These are phyloP conservation scores for Carettochelys insculpta DNA, from an alignment of 2,113 vertebrate genomes.

Conservation along the genomic window DNA sequence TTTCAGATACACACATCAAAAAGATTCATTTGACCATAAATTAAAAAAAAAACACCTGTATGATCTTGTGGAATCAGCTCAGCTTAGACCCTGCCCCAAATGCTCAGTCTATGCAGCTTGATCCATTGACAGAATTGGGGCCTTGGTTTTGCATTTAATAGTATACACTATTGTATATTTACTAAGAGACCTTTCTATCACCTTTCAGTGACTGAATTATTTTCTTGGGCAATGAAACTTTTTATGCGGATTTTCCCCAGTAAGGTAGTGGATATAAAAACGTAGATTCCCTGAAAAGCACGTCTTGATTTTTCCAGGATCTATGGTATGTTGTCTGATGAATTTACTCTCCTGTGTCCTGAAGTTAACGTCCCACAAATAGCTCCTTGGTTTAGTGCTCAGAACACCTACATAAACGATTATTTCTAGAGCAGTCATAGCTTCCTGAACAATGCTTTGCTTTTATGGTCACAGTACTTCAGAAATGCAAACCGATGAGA, in stretches of 20 bases:
- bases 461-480: background rate
- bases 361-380: background rate
- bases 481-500: background rate
- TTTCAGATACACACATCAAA: background rate
- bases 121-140: constrained; percentile 24
- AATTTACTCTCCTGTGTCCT: background rate
- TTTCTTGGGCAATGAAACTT: constrained; percentile 32
- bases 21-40: constrained; percentile 25
- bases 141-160: constrained; percentile 19
- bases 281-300: background rate
- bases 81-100: constrained; percentile 46
- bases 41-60: constrained; percentile 27
- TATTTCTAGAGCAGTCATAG: background rate
- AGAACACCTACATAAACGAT: background rate
- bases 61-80: background rate
- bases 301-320: background rate
- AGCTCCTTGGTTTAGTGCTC: background rate
- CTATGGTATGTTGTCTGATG: background rate
- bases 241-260: background rate
- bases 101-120: constrained; percentile 39
- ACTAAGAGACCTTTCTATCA: constrained; percentile 36
- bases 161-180: background rate
- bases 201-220: constrained; percentile 37
- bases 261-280: constrained; percentile 1
- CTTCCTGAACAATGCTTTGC: background rate